Percentiles rank a stretch among this genome's conserved stretches.
Conservation (phyloP, 2,113 vertebrate genomes). For the Potamarius usumacintae region DNA sequence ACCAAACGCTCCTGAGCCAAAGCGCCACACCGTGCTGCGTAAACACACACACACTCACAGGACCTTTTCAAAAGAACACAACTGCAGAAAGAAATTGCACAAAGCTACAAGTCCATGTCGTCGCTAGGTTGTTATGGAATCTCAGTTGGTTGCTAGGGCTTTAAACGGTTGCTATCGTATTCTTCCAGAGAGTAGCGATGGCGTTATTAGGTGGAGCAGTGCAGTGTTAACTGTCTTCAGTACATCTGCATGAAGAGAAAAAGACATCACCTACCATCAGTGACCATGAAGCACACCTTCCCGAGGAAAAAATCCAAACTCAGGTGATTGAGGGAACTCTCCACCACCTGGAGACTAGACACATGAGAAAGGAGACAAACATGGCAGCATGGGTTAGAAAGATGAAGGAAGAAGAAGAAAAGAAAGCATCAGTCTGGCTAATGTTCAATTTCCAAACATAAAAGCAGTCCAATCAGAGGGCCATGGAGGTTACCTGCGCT, state of each 20-base stretch:
- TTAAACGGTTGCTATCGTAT: neutral
- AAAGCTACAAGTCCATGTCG: no score
- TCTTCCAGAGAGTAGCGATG: neutral
- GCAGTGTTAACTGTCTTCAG: neutral
- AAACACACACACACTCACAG: constrained; percentile 12
- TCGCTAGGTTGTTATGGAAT: neutral
- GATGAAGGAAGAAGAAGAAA: neutral
- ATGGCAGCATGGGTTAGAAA: neutral
- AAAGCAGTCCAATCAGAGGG: neutral
- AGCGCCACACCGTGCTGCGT: constrained; percentile 62
- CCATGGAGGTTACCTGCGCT: constrained; percentile 62
- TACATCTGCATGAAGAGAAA: neutral
- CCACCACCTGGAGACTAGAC: constrained; percentile 66
- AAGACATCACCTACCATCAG: constrained; percentile 63
- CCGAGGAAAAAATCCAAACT: constrained; percentile 73
- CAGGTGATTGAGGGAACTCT: constrained; percentile 68
- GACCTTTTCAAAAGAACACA: neutral
- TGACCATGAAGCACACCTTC: constrained; percentile 77
- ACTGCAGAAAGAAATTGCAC: neutral
- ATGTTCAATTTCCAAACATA: neutral
- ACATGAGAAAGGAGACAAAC: neutral
- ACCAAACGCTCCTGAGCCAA: constrained; percentile 62
- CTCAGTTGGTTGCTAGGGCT: neutral
- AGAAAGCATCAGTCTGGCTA: neutral
- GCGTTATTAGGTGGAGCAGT: neutral